These are phyloP conservation scores for Lagopus leucura DNA, from an alignment of 2,113 vertebrate genomes.

Conservation along the genomic window DNA sequence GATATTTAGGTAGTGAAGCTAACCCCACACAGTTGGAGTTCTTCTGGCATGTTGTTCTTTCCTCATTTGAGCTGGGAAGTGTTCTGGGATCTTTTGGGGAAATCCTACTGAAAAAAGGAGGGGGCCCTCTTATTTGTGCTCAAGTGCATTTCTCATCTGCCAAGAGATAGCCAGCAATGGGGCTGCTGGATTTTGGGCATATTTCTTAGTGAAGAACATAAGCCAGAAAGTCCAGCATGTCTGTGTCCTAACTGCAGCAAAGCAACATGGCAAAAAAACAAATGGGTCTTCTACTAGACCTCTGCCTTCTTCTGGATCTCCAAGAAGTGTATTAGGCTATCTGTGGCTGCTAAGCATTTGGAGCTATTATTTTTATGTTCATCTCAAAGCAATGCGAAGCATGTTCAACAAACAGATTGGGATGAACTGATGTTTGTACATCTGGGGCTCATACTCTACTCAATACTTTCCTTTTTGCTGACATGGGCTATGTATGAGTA, in stretches of 20 bases:
- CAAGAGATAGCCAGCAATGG: rapidly evolving
- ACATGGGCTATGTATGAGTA: background rate
- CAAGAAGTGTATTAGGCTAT: background rate
- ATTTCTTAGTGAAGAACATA: background rate
- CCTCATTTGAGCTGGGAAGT: background rate
- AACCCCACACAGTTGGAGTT: background rate
- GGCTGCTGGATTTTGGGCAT: background rate
- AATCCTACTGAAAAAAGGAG: background rate
- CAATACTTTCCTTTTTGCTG: background rate
- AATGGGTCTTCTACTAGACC: background rate
- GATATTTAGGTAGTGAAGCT: background rate
- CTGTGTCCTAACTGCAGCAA: background rate
- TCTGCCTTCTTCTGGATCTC: background rate
- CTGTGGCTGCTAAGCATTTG: background rate
- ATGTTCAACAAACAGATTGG: background rate
- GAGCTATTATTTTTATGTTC: background rate
- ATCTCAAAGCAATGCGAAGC: background rate
- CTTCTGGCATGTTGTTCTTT: background rate
- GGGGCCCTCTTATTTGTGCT: background rate
- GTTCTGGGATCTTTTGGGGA: background rate
- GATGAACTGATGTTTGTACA: background rate
- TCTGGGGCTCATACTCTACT: background rate
- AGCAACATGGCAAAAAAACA: background rate
- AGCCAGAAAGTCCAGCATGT: background rate
- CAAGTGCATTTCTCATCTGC: background rate